Conservation (phyloP, 53 echinoderm and acorn worm genomes). For the Henricia sp. region DNA sequence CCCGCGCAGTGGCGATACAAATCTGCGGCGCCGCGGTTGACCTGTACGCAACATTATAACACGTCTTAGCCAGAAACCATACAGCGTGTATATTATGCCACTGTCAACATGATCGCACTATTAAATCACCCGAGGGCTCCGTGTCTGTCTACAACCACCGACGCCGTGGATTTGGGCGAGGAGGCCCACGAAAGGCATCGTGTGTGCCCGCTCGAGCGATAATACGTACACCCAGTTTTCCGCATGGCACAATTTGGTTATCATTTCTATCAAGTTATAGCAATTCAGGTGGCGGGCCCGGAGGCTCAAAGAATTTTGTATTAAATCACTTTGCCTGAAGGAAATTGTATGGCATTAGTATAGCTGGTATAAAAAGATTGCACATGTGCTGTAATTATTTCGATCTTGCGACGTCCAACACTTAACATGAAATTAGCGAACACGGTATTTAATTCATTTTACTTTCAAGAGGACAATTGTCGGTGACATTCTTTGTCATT, state of each 20-base stretch:
- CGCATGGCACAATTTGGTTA: background rate
- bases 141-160: slow-evolving; percentile 41
- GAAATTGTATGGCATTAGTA: background rate
- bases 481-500: too few relatives aligned
- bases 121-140: slow-evolving; percentile 40
- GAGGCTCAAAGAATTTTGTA: background rate
- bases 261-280: background rate
- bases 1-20: background rate
- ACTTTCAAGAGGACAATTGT: too few relatives aligned
- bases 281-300: background rate
- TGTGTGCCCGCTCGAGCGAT: slow-evolving; percentile 9
- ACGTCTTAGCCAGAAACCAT: background rate
- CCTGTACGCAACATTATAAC: background rate
- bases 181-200: slow-evolving; percentile 54
- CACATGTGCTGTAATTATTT: too few relatives aligned
- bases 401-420: too few relatives aligned
- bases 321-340: background rate
- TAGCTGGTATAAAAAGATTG: too few relatives aligned
- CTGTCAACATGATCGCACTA: slow-evolving; percentile 23
- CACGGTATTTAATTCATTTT: too few relatives aligned
- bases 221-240: background rate
- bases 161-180: slow-evolving; percentile 32
- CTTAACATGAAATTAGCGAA: too few relatives aligned
- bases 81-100: slow-evolving; percentile 5
- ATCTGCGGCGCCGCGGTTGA: background rate